Percentiles rank a stretch among this genome's conserved stretches.
phyloP scores from a whole-genome alignment of 2,888 invertebrate genomes.

The Eristalinus sepulchralis region DNA sequence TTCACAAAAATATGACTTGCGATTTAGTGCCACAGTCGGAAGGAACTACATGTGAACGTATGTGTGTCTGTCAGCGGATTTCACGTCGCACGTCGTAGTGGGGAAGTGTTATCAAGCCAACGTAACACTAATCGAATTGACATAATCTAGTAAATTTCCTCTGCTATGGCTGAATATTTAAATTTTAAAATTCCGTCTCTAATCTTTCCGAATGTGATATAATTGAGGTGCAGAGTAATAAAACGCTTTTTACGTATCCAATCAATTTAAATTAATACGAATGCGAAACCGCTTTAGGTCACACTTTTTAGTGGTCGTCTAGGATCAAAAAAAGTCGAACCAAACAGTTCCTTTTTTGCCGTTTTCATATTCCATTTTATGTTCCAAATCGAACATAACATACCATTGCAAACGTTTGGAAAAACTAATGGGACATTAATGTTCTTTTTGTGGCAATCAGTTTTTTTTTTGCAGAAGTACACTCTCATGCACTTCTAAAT shows the following conservation, averaged over 20 bases:
- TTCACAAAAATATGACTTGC: neutral
- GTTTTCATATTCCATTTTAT: too few relatives aligned
- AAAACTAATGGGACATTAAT: too few relatives aligned
- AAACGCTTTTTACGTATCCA: neutral
- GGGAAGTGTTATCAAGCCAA: neutral
- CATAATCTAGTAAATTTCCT: neutral
- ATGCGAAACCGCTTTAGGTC: too few relatives aligned
- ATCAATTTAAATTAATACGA: too few relatives aligned
- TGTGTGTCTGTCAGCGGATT: neutral
- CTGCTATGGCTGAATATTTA: neutral
- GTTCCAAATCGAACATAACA: too few relatives aligned
- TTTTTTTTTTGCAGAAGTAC: too few relatives aligned
- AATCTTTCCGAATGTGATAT: neutral
- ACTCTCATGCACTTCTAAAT: too few relatives aligned
- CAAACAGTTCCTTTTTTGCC: too few relatives aligned
- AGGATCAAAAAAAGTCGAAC: too few relatives aligned
- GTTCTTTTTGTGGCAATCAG: too few relatives aligned
- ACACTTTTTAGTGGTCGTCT: too few relatives aligned
- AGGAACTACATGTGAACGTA: neutral
- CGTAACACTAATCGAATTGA: neutral
- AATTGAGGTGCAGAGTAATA: neutral
- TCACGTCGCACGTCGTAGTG: neutral
- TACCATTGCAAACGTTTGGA: too few relatives aligned
- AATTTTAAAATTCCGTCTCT: neutral
- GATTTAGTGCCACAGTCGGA: neutral